These are phyloP conservation scores for Lophura swinhoii DNA, from an alignment of 2,797 vertebrate genomes.

Conservation along the genomic window DNA sequence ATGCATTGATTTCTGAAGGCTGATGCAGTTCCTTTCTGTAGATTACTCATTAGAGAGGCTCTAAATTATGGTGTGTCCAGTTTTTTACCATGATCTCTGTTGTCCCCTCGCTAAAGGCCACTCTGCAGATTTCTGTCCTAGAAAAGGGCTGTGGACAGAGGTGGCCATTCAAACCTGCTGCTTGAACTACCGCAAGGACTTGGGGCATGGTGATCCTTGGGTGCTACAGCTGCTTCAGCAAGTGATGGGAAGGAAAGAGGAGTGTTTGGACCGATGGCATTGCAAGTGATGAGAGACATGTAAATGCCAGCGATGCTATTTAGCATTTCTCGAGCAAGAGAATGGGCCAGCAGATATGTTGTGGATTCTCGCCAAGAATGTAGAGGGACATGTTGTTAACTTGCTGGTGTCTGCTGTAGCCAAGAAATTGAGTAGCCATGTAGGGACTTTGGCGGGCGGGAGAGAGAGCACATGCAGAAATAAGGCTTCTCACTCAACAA, in stretches of 20 bases:
- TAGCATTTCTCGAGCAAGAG: constrained; percentile 66
- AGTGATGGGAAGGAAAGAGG: neutral
- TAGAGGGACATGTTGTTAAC: constrained; percentile 75
- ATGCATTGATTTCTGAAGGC: constrained; percentile 22
- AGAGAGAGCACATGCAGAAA: constrained; percentile 65
- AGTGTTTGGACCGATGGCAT: constrained; percentile 46
- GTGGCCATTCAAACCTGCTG: accelerated
- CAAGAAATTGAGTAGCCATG: constrained; percentile 71
- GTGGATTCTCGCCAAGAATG: constrained; percentile 67
- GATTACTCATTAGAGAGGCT: neutral
- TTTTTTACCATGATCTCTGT: neutral
- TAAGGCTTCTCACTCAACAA: constrained; percentile 71
- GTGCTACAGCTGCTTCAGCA: neutral
- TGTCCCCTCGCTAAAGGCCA: neutral
- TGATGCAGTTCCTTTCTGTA: constrained; percentile 8
- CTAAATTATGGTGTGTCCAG: neutral
- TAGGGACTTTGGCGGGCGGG: constrained; percentile 61
- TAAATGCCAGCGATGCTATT: constrained; percentile 67
- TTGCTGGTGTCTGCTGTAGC: constrained; percentile 73
- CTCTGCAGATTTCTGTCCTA: neutral
- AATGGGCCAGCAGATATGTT: constrained; percentile 64
- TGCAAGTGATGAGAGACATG: constrained; percentile 39
- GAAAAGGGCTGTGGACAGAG: neutral
- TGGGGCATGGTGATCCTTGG: accelerated
- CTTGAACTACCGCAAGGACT: neutral